phyloP scores from a whole-genome alignment of 2,797 vertebrate genomes.

The Melopsittacus undulatus region DNA sequence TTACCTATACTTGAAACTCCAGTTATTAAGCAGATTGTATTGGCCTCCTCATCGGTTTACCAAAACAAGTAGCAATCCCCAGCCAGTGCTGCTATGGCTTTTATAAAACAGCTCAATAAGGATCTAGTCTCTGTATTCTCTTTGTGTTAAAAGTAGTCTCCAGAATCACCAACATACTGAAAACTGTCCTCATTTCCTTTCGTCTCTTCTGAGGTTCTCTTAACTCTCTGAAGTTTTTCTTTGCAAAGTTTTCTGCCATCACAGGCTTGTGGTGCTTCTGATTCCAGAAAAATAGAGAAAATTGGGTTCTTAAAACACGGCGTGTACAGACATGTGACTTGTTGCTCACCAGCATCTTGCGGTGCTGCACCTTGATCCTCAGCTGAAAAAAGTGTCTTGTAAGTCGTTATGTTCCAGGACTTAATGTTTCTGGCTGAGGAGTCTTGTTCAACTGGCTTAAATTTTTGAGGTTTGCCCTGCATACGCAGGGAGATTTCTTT shows the following conservation, averaged over 20 bases:
- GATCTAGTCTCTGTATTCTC: background rate
- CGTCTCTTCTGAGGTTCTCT: background rate
- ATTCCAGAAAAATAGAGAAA: constrained; percentile 12
- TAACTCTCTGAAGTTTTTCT: background rate
- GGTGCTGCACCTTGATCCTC: background rate
- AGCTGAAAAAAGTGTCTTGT: background rate
- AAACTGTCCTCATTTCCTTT: background rate
- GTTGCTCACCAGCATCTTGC: background rate
- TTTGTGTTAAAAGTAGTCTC: background rate
- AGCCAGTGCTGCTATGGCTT: background rate
- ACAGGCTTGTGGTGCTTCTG: background rate
- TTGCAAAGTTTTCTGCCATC: background rate
- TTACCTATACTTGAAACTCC: background rate
- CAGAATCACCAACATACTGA: background rate
- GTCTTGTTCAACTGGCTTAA: constrained; percentile 36
- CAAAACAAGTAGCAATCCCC: background rate
- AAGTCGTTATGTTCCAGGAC: background rate
- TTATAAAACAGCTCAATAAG: background rate
- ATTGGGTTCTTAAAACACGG: background rate
- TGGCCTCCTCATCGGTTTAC: background rate
- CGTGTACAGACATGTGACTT: background rate
- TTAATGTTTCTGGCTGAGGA: background rate
- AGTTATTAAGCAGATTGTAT: background rate
- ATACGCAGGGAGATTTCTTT: background rate
- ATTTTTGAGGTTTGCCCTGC: constrained; percentile 2